Percentiles rank a stretch among this genome's conserved stretches.
Conservation (phyloP, 1,140 invertebrate species). For the Hyposmocoma kahamanoa region DNA sequence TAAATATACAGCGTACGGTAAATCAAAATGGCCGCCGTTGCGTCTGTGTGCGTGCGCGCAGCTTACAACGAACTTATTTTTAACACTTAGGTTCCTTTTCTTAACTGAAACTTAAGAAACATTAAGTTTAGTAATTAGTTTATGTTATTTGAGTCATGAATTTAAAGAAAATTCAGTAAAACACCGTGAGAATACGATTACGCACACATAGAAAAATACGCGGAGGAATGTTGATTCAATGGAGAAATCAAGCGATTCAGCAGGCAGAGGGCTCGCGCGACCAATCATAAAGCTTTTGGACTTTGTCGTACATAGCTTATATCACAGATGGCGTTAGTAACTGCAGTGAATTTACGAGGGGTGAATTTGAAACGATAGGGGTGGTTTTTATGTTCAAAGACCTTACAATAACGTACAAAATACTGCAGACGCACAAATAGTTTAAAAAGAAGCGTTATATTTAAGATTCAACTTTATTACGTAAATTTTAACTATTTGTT, state of each 20-base stretch:
- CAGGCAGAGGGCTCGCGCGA: constrained; percentile 33
- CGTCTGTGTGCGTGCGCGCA: constrained; percentile 57
- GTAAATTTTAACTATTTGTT: too few relatives aligned
- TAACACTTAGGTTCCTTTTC: constrained; percentile 16
- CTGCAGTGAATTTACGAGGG: constrained; percentile 20
- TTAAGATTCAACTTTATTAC: too few relatives aligned
- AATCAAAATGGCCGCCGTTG: constrained; percentile 65
- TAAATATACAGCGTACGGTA: constrained; percentile 67
- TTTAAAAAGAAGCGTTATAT: too few relatives aligned
- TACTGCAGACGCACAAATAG: too few relatives aligned
- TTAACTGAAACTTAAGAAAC: not conserved
- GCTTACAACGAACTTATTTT: constrained; percentile 30
- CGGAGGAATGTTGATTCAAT: constrained; percentile 71
- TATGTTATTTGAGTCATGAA: constrained; percentile 43
- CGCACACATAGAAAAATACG: constrained; percentile 61
- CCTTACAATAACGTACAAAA: not conserved
- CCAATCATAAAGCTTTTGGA: constrained; percentile 52
- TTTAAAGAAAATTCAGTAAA: constrained; percentile 16
- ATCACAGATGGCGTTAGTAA: constrained; percentile 48
- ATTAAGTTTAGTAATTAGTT: constrained; percentile 18
- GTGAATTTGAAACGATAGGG: constrained; percentile 15
- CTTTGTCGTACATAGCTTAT: constrained; percentile 30
- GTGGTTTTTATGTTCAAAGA: constrained; percentile 3
- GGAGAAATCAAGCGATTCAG: constrained; percentile 69
- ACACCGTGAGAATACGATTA: constrained; percentile 55